Base-by-base conservation (phyloP, 2,888 invertebrate species). In the Erpobdella octoculata region DNA sequence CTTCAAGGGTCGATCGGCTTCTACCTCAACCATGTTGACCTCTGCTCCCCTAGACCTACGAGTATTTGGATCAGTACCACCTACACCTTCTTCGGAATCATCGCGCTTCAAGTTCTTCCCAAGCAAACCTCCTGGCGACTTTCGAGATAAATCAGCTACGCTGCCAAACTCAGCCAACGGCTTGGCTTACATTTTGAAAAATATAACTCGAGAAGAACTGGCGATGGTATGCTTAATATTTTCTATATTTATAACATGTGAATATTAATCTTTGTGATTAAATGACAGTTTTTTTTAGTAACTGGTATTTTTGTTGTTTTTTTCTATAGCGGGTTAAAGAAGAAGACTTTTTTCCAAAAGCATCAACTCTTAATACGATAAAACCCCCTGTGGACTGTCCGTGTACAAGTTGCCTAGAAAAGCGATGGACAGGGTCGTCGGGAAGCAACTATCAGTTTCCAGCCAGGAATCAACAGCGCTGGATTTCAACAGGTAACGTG, bases 1-100 rank as follows among this genome's bases (percentile, higher is more conserved):
- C 21, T 53, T 28, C 28, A 28, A 28, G 21, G 53, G 53, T 8
- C 53, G 53, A 28, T 53, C 53, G 6, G 21, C 21, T 53, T 53
- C 53, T 53, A 25, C 53, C 21, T 53, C 53, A 28, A 28, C 53
- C 21, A 53, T 53, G 53, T 53, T 53, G n/a, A 25, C 53, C 6
- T 25, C 18, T 53, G 21, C 53, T 2, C 21, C 28, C 9, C 53
- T 25, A 53, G 53, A 53, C 53, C 53, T 53, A 21, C 53, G 28
- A 53, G 28, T 62, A 33, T 62, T 62, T 18, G 62, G 62, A 1
- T 62, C 62, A n/a, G 62, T 62, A 6, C 62, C 62, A 6, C 62
- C 62, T 5, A 62, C 62, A 33, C 62, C 62, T 8, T 28, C 62
- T 9, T 33, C 6, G n/a, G 62, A 62, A n/a, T n/a, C 21, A 6